Evolutionary conservation across 2,797 vertebrate genomes (phyloP).

Genomic region (Sorex maritimensis): DNA sequence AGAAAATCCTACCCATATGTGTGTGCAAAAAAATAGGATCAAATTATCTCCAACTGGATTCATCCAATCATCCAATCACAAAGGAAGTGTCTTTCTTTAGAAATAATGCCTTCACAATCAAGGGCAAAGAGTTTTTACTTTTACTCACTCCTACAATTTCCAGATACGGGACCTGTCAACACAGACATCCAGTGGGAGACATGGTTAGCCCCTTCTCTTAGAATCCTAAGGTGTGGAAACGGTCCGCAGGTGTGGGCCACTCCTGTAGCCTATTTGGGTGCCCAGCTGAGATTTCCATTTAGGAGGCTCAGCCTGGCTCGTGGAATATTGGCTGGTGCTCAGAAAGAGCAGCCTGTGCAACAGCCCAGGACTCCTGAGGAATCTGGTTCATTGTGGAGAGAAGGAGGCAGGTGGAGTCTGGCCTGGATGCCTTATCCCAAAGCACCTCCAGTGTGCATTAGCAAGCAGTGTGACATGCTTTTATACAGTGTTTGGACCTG

Average conservation of each 20-base stretch:
- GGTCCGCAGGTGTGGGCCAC: not conserved
- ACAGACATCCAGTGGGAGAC: not conserved
- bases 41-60: conserved; percentile 55
- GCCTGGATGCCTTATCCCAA: not conserved
- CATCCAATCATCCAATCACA: not conserved
- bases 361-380: not conserved
- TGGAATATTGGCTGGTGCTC: not conserved
- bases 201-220: not conserved
- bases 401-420: not conserved
- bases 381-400: not conserved
- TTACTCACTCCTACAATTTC: not conserved
- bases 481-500: not conserved
- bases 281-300: not conserved
- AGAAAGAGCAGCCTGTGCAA: not conserved
- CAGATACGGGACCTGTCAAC: not conserved
- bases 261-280: not conserved
- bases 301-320: not conserved
- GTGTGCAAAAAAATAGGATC: conserved; percentile 38
- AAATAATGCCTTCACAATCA: not conserved
- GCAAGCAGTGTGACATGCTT: not conserved
- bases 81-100: not conserved
- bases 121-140: not conserved
- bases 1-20: conserved; percentile 32
- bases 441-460: too few relatives aligned
- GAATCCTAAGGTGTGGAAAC: not conserved